Conservation (phyloP, 2,113 vertebrate species). For the Micromys minutus region DNA sequence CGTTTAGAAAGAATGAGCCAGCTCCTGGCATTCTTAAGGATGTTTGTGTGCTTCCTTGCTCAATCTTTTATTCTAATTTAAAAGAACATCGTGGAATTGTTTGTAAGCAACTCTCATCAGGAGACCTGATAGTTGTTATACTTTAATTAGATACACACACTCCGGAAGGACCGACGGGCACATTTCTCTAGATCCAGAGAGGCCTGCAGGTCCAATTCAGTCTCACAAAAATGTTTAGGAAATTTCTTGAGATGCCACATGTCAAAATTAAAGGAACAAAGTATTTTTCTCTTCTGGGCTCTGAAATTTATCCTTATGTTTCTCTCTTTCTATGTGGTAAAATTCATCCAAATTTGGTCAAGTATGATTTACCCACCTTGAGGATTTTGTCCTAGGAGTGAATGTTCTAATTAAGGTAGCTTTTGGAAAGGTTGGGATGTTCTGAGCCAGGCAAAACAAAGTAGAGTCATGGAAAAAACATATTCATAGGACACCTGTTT, state of each 20-base stretch:
- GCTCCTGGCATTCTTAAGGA: background rate
- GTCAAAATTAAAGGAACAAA: conserved; percentile 37
- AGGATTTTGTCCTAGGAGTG: conserved; percentile 40
- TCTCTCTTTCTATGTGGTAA: conserved; percentile 25
- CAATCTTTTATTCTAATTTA: conserved; percentile 12
- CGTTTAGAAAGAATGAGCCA: conserved; percentile 46
- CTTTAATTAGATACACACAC: conserved; percentile 29
- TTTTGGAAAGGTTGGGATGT: background rate
- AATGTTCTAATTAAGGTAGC: conserved; percentile 24
- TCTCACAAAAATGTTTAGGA: background rate
- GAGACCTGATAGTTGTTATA: background rate
- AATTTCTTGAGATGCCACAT: conserved; percentile 8
- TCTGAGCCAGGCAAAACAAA: conserved; percentile 11
- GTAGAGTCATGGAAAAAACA: background rate
- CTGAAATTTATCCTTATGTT: background rate
- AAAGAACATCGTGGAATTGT: background rate
- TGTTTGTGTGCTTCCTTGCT: background rate
- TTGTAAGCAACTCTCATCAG: background rate
- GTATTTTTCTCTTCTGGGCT: background rate
- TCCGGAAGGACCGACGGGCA: background rate
- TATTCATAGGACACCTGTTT: background rate
- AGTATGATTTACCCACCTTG: conserved; percentile 32
- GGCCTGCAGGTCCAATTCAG: background rate
- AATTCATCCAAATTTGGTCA: background rate
- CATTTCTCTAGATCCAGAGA: background rate